Evolutionary conservation across 1,140 invertebrate genomes (phyloP), one percentile per base, ranked within the genome.

Genomic region (Bombus huntii): DNA sequence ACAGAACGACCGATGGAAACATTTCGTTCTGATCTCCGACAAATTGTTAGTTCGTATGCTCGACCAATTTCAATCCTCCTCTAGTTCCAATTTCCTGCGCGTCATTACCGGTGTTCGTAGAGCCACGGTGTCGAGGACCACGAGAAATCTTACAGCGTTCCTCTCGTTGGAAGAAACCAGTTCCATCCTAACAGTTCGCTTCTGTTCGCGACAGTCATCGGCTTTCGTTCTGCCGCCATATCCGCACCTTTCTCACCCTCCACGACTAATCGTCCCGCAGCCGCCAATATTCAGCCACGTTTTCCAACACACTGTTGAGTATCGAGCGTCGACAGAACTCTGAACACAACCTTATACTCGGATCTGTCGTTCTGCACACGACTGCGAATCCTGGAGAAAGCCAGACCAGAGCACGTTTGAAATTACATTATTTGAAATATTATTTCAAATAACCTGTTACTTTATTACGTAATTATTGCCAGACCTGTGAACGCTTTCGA

Each of bases 1-100:
- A 74, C 70, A 34, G 47, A 42, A 57, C 70, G 59, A 65, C 10
- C 22, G 77, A 74, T 81, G 47, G 62, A 85, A 80, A 68, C 73
- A 75, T 78, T 85, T 72, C 87, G 15, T 75, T 66, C 81, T 74
- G 88, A 77, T 68, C 73, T 53, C 47, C 70, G 75, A 83, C 81
- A 81, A 81, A 83, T 87, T 73, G 75, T 89, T 83, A 81, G 88
- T 73, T 76, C 80, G 76, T 88, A 81, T 86, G 87, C 88, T 53
- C 88, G 80, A 79, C 65, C 83, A 80, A 85, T 83, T 83, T 85
- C 82, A 85, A 83, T 82, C 86, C 75, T 65, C 68, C 31, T 34
- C 75, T 71, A 71, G 81, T 86, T 88, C 86, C 89, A 90, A 90
- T 90, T 90, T 90, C 89, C 89, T 83, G 88, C 22, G 75, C 86